phyloP scores from a whole-genome alignment of 2,797 vertebrate genomes.

The Rhinophrynus dorsalis region DNA sequence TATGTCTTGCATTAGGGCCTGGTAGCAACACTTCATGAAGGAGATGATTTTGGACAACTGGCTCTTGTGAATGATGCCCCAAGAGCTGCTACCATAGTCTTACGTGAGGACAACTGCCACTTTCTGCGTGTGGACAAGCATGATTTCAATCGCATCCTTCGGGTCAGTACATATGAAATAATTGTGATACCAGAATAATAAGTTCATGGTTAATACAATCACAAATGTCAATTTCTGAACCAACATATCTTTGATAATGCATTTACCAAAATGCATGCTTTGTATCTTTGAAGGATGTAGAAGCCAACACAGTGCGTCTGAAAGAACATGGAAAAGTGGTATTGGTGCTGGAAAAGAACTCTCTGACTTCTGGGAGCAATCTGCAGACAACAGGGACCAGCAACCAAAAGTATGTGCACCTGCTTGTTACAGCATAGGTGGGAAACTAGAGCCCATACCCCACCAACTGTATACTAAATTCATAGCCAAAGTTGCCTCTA shows the following conservation, averaged over 20 bases:
- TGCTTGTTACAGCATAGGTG: too few relatives aligned
- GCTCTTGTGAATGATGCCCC: constrained; percentile 92
- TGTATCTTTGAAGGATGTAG: constrained; percentile 81
- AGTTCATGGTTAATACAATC: too few relatives aligned
- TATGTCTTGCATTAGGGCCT: constrained; percentile 78
- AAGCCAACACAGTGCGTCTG: constrained; percentile 93
- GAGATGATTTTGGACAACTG: constrained; percentile 93
- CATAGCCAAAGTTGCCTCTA: too few relatives aligned
- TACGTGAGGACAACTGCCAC: constrained; percentile 91
- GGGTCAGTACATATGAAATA: constrained; percentile 71
- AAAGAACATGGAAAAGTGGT: constrained; percentile 93
- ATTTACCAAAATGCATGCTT: neutral
- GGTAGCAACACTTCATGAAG: constrained; percentile 89
- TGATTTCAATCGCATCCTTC: constrained; percentile 93
- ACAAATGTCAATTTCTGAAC: too few relatives aligned
- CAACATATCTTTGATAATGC: too few relatives aligned
- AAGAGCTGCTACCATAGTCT: constrained; percentile 89
- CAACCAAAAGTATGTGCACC: constrained; percentile 25
- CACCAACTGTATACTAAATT: too few relatives aligned
- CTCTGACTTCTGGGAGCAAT: constrained; percentile 56
- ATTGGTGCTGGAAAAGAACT: constrained; percentile 87
- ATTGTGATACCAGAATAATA: too few relatives aligned
- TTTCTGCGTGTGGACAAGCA: constrained; percentile 93
- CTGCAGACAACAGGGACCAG: constrained; percentile 58
- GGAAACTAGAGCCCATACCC: too few relatives aligned